Percentiles rank a stretch among this genome's conserved stretches.
These are phyloP conservation scores for Sebastes schlegelii DNA, from an alignment of 2,113 vertebrate species.

Conservation along the genomic window DNA sequence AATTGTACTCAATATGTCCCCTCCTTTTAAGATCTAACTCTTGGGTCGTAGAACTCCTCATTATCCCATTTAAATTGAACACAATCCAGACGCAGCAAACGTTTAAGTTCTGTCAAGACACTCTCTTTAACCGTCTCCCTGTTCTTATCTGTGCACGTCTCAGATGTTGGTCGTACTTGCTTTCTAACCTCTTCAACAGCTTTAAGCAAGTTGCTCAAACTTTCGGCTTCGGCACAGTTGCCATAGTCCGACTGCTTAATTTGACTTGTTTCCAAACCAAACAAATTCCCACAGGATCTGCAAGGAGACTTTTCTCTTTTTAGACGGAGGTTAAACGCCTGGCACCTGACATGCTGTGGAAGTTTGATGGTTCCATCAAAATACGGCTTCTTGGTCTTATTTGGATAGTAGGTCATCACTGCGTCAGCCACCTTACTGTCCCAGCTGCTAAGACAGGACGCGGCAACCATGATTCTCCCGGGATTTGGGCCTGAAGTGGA, in stretches of 20 bases:
- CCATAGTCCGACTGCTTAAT: fast-evolving
- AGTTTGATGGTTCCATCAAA: slow-evolving; percentile 49
- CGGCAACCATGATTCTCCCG: background rate
- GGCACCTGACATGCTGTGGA: background rate
- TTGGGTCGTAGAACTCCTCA: background rate
- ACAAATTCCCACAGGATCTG: slow-evolving; percentile 16
- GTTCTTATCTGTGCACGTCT: fast-evolving
- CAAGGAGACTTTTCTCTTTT: fast-evolving
- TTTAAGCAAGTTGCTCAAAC: slow-evolving; percentile 53
- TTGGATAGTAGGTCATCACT: slow-evolving; percentile 45
- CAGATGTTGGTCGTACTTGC: fast-evolving
- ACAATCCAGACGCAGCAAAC: too few relatives aligned
- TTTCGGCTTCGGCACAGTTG: slow-evolving; percentile 54
- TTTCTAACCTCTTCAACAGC: background rate
- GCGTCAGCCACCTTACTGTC: slow-evolving; percentile 42
- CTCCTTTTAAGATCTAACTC: background rate
- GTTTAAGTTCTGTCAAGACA: background rate
- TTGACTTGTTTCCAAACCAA: background rate
- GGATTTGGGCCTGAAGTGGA: background rate
- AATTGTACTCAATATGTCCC: background rate
- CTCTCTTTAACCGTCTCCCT: fast-evolving
- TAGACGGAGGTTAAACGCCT: background rate
- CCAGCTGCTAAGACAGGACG: background rate
- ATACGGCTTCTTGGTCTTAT: fast-evolving
- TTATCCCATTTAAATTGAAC: fast-evolving